phyloP scores from a whole-genome alignment of 1,140 invertebrate species.

The Luehdorfia chinensis region DNA sequence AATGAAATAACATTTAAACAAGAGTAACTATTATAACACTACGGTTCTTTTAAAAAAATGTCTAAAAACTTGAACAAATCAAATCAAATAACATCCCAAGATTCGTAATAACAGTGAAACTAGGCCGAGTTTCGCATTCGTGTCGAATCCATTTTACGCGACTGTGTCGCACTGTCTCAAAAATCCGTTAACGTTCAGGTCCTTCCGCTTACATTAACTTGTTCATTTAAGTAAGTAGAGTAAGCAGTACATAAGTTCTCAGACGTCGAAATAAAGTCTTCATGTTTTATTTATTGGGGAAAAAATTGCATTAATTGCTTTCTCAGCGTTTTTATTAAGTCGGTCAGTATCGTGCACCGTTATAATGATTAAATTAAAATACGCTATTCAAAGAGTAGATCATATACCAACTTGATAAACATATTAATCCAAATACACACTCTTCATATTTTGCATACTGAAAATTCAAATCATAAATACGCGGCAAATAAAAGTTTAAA shows the following conservation, averaged over 20 bases:
- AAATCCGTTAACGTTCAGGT: constrained; percentile 4
- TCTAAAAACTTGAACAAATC: background rate
- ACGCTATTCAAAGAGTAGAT: too few relatives aligned
- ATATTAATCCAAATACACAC: too few relatives aligned
- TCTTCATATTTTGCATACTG: too few relatives aligned
- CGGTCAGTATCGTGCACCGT: too few relatives aligned
- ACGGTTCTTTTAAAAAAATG: background rate
- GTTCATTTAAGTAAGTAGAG: constrained; percentile 3
- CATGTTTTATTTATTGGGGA: too few relatives aligned
- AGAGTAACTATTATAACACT: background rate
- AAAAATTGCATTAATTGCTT: too few relatives aligned
- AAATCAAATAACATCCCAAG: constrained; percentile 3
- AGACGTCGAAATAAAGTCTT: constrained; percentile 2
- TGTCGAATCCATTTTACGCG: constrained; percentile 6
- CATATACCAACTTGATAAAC: too few relatives aligned
- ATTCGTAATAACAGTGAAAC: constrained; percentile 10
- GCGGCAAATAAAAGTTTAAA: too few relatives aligned
- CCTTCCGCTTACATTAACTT: constrained; percentile 8
- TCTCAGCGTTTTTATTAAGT: too few relatives aligned
- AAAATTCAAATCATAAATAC: too few relatives aligned
- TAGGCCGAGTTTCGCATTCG: constrained; percentile 8
- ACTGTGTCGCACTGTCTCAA: background rate
- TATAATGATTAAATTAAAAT: too few relatives aligned
- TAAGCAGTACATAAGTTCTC: background rate
- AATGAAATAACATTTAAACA: background rate